Evolutionary conservation across 1,140 invertebrate genomes (phyloP).

Genomic region (Drosophila kohkoa): DNA sequence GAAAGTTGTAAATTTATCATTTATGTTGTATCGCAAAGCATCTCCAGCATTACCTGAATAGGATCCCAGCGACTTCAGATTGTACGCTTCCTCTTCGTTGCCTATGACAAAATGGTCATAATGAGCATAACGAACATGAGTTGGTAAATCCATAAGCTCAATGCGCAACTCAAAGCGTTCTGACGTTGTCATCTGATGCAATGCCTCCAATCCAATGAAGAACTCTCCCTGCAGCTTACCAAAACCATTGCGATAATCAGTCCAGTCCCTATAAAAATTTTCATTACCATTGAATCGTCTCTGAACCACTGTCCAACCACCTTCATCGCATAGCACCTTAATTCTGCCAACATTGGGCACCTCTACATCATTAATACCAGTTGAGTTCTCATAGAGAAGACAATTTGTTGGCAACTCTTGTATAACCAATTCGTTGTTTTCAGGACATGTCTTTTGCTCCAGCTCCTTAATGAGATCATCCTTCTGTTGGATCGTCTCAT

Average conservation of each 20-base stretch:
- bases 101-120: constrained; percentile 89
- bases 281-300: constrained; percentile 18
- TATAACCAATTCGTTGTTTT: neutral
- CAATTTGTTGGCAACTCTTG: neutral
- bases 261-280: constrained; percentile 27
- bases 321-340: constrained; percentile 17
- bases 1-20: constrained; percentile 89
- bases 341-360: neutral
- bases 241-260: constrained; percentile 19
- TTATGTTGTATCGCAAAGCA: constrained; percentile 88
- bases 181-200: constrained; percentile 28
- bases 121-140: constrained; percentile 86
- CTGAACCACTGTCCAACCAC: constrained; percentile 25
- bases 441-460: neutral
- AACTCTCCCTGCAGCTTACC: constrained; percentile 25
- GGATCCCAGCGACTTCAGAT: constrained; percentile 87
- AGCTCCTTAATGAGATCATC: neutral
- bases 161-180: constrained; percentile 81
- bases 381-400: neutral
- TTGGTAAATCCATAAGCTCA: constrained; percentile 87
- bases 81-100: constrained; percentile 87
- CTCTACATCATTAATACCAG: constrained; percentile 1
- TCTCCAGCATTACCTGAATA: constrained; percentile 89
- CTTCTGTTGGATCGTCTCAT: neutral
- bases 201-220: constrained; percentile 31